These are phyloP conservation scores for Todiramphus saurophagus DNA, from an alignment of 2,113 vertebrate species.

Conservation along the genomic window DNA sequence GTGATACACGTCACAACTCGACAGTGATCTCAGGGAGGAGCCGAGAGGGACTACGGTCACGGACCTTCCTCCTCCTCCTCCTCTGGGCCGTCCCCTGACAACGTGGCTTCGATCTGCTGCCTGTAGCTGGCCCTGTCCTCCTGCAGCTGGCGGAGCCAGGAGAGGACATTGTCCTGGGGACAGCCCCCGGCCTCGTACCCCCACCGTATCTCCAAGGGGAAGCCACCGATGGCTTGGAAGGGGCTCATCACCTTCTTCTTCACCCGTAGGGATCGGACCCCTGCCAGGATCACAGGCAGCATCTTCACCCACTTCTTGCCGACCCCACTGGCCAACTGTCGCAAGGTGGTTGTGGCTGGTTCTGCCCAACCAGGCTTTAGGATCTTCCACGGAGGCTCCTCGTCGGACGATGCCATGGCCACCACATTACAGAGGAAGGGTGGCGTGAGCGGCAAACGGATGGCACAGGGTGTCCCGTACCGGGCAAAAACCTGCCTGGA, in stretches of 20 bases:
- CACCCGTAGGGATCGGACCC: rapidly evolving
- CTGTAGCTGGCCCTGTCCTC: background rate
- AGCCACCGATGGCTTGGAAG: background rate
- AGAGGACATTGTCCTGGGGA: background rate
- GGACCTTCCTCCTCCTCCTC: background rate
- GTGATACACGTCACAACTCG: background rate
- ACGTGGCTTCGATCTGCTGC: rapidly evolving
- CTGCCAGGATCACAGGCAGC: background rate
- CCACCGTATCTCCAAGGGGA: background rate
- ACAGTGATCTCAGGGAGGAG: background rate
- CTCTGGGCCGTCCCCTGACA: background rate
- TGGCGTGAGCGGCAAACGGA: rapidly evolving
- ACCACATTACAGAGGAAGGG: rapidly evolving
- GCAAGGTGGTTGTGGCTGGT: background rate
- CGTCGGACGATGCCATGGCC: rapidly evolving
- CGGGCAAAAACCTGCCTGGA: rapidly evolving
- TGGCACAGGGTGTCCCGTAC: rapidly evolving
- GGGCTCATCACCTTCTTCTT: rapidly evolving
- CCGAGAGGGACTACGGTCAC: rapidly evolving
- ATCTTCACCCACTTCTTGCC: background rate
- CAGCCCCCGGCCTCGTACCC: rapidly evolving
- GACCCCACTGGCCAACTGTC: background rate
- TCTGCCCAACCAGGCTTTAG: rapidly evolving
- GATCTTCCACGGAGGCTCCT: rapidly evolving
- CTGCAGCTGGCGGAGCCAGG: background rate